phyloP scores from a whole-genome alignment of 2,113 vertebrate species.

The Pelmatolapia mariae region DNA sequence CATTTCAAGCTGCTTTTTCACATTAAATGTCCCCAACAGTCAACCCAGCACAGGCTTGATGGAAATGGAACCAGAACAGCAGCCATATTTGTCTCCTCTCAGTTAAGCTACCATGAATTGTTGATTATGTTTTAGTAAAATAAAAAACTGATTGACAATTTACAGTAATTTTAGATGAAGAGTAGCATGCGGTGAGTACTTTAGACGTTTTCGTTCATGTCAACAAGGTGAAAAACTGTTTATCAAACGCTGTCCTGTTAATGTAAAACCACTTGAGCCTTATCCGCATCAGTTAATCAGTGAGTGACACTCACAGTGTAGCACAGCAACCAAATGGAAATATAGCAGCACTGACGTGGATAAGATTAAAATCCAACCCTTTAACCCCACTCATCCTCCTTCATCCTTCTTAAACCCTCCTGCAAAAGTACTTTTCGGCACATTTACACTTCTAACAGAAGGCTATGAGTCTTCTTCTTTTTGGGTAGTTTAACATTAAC shows the following conservation, averaged over 20 bases:
- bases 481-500: background rate
- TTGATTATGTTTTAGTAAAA: background rate
- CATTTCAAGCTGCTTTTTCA: background rate
- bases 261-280: background rate
- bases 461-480: background rate
- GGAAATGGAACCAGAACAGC: background rate
- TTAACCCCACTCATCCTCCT: background rate
- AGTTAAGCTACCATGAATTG: background rate
- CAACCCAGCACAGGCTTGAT: background rate
- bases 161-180: background rate
- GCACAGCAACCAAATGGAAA: background rate
- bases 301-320: background rate
- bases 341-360: background rate
- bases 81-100: background rate
- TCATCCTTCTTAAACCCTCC: background rate
- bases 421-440: background rate
- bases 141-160: background rate
- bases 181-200: background rate
- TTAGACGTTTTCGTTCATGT: background rate
- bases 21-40: background rate
- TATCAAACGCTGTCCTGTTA: background rate
- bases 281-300: background rate
- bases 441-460: background rate
- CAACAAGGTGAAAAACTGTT: background rate
- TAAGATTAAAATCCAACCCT: background rate